These are phyloP conservation scores for Myrmecophaga tridactyla DNA, from an alignment of 2,113 vertebrate genomes.

Conservation along the genomic window DNA sequence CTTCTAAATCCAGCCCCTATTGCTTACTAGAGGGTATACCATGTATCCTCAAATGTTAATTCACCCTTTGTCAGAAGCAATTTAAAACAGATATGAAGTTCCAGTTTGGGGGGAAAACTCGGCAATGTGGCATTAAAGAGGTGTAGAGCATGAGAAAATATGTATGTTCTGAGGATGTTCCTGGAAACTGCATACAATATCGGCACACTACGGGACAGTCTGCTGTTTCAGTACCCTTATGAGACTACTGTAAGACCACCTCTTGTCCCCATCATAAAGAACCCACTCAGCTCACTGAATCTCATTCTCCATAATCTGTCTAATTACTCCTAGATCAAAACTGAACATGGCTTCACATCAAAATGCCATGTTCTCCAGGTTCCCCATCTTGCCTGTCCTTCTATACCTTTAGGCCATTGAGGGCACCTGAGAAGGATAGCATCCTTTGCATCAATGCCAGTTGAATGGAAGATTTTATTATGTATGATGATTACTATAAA, in stretches of 20 bases:
- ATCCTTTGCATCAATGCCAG: background rate
- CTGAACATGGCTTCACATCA: background rate
- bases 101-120: background rate
- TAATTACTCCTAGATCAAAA: background rate
- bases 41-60: background rate
- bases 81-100: background rate
- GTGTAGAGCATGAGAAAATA: fast-evolving
- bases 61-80: background rate
- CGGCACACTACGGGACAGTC: background rate
- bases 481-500: background rate
- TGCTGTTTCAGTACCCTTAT: background rate
- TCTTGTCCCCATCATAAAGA: background rate
- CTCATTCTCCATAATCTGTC: background rate
- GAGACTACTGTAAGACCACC: fast-evolving
- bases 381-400: background rate
- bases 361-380: background rate
- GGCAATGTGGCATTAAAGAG: background rate
- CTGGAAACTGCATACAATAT: background rate
- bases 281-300: fast-evolving
- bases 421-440: background rate
- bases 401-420: background rate
- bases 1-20: background rate
- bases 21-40: background rate
- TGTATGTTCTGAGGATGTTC: background rate
- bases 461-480: background rate